Conservation (phyloP, 2,888 invertebrate species). For the Eurois occulta region DNA sequence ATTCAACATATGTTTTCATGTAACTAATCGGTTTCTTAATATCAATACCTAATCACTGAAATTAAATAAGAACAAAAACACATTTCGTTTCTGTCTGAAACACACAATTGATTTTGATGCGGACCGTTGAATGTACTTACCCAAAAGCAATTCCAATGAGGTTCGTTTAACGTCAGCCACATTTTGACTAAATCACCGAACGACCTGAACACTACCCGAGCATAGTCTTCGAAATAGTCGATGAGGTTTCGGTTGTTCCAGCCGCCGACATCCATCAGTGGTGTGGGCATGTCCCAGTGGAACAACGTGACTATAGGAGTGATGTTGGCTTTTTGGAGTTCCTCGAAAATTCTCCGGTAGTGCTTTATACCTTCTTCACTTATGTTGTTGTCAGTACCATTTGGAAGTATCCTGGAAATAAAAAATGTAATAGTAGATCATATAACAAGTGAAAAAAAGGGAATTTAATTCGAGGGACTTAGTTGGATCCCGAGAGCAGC, state of each 20-base stretch:
- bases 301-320: constrained; percentile 92
- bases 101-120: neutral
- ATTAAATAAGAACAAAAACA: no score
- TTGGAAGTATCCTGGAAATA: constrained; percentile 91
- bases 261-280: constrained; percentile 88
- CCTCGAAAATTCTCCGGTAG: constrained; percentile 94
- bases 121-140: constrained; percentile 70
- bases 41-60: no score
- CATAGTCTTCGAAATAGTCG: constrained; percentile 90
- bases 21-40: neutral
- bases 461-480: no score
- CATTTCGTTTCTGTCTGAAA: no score
- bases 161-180: constrained; percentile 95
- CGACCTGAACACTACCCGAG: constrained; percentile 88
- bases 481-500: no score
- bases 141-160: constrained; percentile 88
- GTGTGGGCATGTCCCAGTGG: constrained; percentile 89
- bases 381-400: constrained; percentile 92
- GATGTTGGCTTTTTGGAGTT: constrained; percentile 91
- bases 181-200: constrained; percentile 92
- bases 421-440: no score
- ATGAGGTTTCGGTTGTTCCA: constrained; percentile 89
- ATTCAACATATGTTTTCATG: neutral
- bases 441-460: no score
- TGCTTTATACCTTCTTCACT: constrained; percentile 93